Conservation (phyloP, 2,888 invertebrate genomes). For the Gryllus longicercus region DNA sequence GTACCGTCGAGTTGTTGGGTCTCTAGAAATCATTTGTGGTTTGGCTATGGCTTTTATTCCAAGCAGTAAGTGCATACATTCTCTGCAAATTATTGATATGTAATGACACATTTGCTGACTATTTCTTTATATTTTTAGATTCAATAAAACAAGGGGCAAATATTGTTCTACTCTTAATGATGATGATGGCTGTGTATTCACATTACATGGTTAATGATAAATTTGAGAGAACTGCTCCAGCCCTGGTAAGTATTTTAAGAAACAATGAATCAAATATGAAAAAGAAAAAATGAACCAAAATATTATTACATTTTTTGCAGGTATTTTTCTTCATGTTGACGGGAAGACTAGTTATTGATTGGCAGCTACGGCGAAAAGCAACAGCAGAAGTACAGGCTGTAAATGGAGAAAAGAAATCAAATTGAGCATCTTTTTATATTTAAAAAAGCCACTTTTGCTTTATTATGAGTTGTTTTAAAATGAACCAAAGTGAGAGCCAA, state of each 20-base stretch:
- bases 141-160: conserved; percentile 89
- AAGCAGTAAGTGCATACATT: conserved; percentile 65
- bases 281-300: not conserved
- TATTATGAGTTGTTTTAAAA: not conserved
- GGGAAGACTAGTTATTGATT: conserved; percentile 81
- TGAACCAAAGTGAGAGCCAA: not conserved
- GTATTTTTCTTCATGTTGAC: conserved; percentile 87
- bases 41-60: conserved; percentile 77
- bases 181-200: conserved; percentile 87
- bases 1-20: conserved; percentile 81
- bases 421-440: conserved; percentile 43
- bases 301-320: conserved; percentile 42
- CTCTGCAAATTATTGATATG: not conserved
- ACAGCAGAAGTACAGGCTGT: conserved; percentile 48
- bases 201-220: conserved; percentile 91
- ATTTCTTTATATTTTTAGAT: conserved; percentile 59
- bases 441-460: not conserved
- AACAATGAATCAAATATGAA: not conserved
- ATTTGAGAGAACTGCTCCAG: conserved; percentile 85
- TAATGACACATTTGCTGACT: not conserved
- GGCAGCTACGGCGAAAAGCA: conserved; percentile 57
- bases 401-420: conserved; percentile 51
- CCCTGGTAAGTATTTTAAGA: conserved; percentile 58
- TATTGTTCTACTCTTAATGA: conserved; percentile 73
- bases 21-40: conserved; percentile 80